phyloP scores from a whole-genome alignment of 2,113 vertebrate genomes.

The Notarius lentiginosus region DNA sequence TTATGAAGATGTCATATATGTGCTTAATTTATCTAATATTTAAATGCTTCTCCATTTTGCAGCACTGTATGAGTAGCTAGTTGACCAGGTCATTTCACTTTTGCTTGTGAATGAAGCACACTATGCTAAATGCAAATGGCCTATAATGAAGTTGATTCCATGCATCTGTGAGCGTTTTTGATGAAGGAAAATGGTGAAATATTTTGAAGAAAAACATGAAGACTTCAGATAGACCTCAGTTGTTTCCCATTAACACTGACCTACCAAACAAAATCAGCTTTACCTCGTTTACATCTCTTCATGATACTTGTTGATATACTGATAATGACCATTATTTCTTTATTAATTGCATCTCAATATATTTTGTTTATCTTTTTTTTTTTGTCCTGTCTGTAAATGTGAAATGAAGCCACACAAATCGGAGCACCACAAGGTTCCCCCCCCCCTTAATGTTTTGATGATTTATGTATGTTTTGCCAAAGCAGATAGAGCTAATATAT shows the following conservation, averaged over 20 bases:
- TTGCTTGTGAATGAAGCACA: neutral
- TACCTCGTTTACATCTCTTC: constrained; percentile 4
- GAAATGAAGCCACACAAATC: neutral
- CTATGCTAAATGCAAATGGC: neutral
- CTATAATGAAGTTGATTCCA: neutral
- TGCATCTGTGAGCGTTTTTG: neutral
- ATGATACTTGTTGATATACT: neutral
- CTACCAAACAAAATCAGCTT: constrained; percentile 15
- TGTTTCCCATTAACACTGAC: neutral
- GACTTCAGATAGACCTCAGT: neutral
- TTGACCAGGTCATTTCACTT: constrained; percentile 10
- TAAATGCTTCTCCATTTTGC: constrained; percentile 1
- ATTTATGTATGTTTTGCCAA: neutral
- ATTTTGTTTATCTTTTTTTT: neutral
- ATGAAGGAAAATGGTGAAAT: constrained; percentile 8
- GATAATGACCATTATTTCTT: neutral
- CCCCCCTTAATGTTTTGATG: too few species aligned
- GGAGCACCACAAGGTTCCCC: neutral
- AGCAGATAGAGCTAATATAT: neutral
- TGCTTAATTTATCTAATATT: constrained; percentile 6
- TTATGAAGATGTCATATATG: neutral
- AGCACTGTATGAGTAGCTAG: neutral
- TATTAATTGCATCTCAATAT: neutral
- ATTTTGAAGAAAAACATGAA: neutral
- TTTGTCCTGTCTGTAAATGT: constrained; percentile 1